A percentile compares a stretch with the other conserved stretches of the same genome.
phyloP scores from a whole-genome alignment of 2,888 invertebrate genomes.

The Apamea sordens region DNA sequence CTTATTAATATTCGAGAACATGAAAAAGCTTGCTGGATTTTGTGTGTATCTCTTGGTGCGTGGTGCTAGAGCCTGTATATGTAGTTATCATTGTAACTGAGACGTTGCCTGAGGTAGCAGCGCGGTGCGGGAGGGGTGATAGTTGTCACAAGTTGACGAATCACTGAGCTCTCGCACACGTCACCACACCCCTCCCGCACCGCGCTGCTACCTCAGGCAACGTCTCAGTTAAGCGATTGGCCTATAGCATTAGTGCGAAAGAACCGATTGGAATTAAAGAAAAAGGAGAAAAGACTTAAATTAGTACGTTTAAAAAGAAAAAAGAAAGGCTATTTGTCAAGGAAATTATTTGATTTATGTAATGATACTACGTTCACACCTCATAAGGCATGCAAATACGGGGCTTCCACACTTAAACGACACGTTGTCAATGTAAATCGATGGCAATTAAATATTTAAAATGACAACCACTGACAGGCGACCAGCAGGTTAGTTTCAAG shows the following conservation, averaged over 20 bases:
- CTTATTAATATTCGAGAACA: not conserved
- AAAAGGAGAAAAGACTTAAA: not conserved
- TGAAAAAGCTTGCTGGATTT: not conserved
- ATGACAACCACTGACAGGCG: conserved; percentile 16
- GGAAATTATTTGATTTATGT: not conserved
- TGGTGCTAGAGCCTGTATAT: not conserved
- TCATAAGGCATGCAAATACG: conserved; percentile 2
- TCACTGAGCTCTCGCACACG: too few species aligned
- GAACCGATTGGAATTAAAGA: not conserved
- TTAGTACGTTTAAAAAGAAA: not conserved
- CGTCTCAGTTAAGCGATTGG: too few species aligned
- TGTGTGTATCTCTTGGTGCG: not conserved
- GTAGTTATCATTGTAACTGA: not conserved
- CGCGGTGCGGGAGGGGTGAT: too few species aligned
- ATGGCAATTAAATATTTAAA: conserved; percentile 48
- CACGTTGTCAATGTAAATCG: conserved; percentile 34
- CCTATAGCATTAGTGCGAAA: not conserved
- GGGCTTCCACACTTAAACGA: not conserved
- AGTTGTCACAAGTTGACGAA: too few species aligned
- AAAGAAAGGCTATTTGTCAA: not conserved
- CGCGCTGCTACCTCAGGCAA: too few species aligned
- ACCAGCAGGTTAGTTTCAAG: conserved; percentile 6
- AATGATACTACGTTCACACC: not conserved
- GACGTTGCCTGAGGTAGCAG: too few species aligned
- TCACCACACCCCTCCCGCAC: too few species aligned